Base-by-base conservation (phyloP, 2,797 vertebrate species). In the Microhierax caerulescens region DNA sequence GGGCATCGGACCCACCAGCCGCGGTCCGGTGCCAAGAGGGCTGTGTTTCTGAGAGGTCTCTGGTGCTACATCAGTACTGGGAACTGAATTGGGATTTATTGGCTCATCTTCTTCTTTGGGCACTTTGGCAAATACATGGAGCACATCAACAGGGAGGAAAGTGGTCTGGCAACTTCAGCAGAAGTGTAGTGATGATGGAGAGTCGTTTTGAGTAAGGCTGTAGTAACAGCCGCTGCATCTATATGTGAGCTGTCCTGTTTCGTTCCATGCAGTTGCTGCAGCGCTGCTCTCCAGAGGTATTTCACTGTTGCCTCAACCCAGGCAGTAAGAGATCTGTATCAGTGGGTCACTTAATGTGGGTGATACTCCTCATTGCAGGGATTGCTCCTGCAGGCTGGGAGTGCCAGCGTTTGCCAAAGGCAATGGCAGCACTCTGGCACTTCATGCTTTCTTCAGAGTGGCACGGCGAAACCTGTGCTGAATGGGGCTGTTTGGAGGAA, bases 401-500 rank as follows among this genome's bases (percentile, higher is more conserved):
- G 77, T 0, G 5, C 32, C 15, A 2, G 45, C 4, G 28, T n/a
- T n/a, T 32, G 57, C 67, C 22, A 5, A 18, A 27, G 27, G 80
- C 7, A 9, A 9, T 1, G 41, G 10, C 30, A 6, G 61, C n/a
- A 2, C 56, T 25, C 56, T 25, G 9, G 19, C 10, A 1, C 54
- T 34, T 24, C 1, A 1, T 20, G 45, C 30, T 60, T 23, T 7
- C 24, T 28, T 28, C 12, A 7, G 64, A 48, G 65, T 4, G 25
- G 36, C 47, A 36, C 25, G 8, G 8, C 32, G 17, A 72, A 72
- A 8, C 56, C 57, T 30, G 37, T 11, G 0, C 37, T 2, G 24
- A 34, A 11, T 11, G 30, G 65, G 28, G 5, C 56, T 24, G 23
- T 11, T 28, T 10, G 56, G 84, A 54, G 32, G 37, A 21, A 32